Base-by-base conservation (phyloP, 2,888 invertebrate genomes). In the Lampropteryx suffumata region DNA sequence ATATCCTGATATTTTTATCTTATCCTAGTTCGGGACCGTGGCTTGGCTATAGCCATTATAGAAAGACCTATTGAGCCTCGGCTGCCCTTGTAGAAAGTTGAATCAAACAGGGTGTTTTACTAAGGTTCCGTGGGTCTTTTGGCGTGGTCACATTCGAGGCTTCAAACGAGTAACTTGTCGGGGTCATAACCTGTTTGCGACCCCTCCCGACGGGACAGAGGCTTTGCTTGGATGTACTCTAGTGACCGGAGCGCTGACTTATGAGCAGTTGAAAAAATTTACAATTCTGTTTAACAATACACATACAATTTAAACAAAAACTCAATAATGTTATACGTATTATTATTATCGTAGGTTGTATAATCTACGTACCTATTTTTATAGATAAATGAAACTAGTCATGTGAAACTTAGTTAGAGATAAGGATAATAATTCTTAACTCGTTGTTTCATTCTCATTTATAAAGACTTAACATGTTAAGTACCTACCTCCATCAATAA, bases 111-210 rank as follows among this genome's bases (percentile, higher is more conserved):
- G 70, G 74, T 57, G 55, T 55, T 58, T 64, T 64, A 55, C 67
- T 64, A 68, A 65, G 61, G 60, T 56, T 62, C 61, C 61, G 62
- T 68, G 65, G 84, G 58, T 82, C 86, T 82, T 71, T 48, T 35
- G 61, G 53, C 55, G 59, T 85, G 83, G 89, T 71, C 73, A 69
- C 65, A 71, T 76, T 67, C 71, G 76, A 82, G 78, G 82, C 83
- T 84, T 81, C 80, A 80, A 83, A 81, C 87, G 79, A 88, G 87
- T 85, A 84, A 87, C 85, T 89, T 84, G 88, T 86, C 85, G 87
- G 84, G 89, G 89, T 89, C 89, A 89, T 87, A 89, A 88, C 89
- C 89, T 89, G 89, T 88, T 88, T 86, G 86, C 85, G 89, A 88
- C 89, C 89, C 88, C 84, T 84, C 86, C 81, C 85, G 80, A 70